Evolutionary conservation across 2,888 invertebrate genomes (phyloP), one percentile per base, ranked within the genome.

Genomic region (Euplagia quadripunctaria): DNA sequence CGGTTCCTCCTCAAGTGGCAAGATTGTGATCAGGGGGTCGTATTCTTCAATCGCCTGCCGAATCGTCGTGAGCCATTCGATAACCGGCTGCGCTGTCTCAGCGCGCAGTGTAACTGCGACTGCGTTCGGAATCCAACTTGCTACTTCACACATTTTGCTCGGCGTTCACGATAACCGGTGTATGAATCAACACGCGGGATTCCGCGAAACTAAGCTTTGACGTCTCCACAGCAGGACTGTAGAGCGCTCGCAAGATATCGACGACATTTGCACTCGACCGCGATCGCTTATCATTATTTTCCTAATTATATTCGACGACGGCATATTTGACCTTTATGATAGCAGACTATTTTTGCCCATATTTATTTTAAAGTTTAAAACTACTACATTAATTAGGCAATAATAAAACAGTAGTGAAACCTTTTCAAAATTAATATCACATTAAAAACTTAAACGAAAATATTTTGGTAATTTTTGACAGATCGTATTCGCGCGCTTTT

Each of bases 111-210:
- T 94, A 77, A 85, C 91, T 92, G 94, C 94, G 75, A 94, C 94
- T 85, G 92, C 95, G 94, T 89, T 91, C 92, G 96, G 96, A 88
- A 96, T 92, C 95, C 95, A 96, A 95, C 95, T 95, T 91, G 93
- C 91, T 86, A 93, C 90, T 87, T 93, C 94, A 88, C 94, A 93
- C 93, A 94, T 93, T 84, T 82, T 91, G 89, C 85, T 83, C 87
- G 81, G 86, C 88, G 87, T 87, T 83, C 88, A 85, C 91, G 95
- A 94, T 94, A 95, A 94, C 95, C 95, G 94, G 94, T 94, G 93
- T 92, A 90, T 96, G 95, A 96, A 85, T 95, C 95, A 95, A 90
- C 93, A 86, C 88, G 85, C 87, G 88, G 89, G 88, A 90, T 94
- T 94, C 94, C 94, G 89, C 93, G 94, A 93, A 94, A 89, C 91